These are phyloP conservation scores for Prosopocoilus inquinatus DNA, from an alignment of 2,888 invertebrate species.

Conservation along the genomic window DNA sequence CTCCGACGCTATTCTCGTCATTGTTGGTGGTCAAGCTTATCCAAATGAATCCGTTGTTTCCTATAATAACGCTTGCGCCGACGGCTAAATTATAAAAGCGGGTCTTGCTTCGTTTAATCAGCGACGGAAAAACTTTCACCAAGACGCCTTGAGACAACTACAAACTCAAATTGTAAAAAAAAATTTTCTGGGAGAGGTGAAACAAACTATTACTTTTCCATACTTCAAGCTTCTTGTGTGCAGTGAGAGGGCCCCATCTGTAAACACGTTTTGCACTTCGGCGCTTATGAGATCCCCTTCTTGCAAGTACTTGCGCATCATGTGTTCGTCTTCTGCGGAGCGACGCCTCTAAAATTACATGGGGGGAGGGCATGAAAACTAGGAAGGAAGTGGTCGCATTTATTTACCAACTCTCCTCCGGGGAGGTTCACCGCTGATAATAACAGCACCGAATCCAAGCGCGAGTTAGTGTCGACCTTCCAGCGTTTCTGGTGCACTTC, in stretches of 20 bases:
- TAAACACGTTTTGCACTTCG: constrained; percentile 91
- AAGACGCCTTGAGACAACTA: constrained; percentile 84
- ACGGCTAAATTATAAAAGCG: constrained; percentile 93
- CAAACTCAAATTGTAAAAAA: constrained; percentile 30
- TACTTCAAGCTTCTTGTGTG: constrained; percentile 96
- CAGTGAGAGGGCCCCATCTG: constrained; percentile 88
- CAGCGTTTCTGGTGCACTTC: constrained; percentile 93
- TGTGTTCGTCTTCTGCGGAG: constrained; percentile 94
- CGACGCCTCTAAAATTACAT: constrained; percentile 66
- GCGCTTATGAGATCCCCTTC: constrained; percentile 97
- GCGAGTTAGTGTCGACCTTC: constrained; percentile 93
- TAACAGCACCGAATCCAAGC: constrained; percentile 81
- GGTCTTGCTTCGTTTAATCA: constrained; percentile 90
- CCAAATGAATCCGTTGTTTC: constrained; percentile 97
- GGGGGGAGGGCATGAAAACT: neutral
- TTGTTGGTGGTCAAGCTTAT: constrained; percentile 70
- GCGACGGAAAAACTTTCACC: constrained; percentile 85
- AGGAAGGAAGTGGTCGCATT: neutral
- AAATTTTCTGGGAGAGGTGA: neutral
- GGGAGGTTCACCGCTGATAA: constrained; percentile 95
- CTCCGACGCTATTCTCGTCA: constrained; percentile 66
- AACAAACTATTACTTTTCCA: constrained; percentile 72
- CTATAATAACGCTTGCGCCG: constrained; percentile 89
- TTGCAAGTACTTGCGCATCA: constrained; percentile 92
- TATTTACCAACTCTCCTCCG: constrained; percentile 86